phyloP scores from a whole-genome alignment of 2,888 invertebrate species.

The Busseola fusca region DNA sequence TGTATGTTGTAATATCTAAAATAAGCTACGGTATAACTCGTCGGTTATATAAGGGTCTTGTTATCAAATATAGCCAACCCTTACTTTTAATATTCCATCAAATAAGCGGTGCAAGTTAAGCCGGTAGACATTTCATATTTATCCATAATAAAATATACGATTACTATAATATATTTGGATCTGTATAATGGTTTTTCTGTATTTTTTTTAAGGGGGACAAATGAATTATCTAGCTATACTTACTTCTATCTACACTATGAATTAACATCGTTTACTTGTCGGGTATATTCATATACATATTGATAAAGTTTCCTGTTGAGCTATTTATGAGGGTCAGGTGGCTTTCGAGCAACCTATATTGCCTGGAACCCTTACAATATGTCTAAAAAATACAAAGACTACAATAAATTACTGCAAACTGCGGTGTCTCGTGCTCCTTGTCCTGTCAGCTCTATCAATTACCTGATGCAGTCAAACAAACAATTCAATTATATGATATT shows the following conservation, averaged over 20 bases:
- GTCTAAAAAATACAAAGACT: not conserved
- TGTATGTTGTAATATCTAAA: conserved; percentile 59
- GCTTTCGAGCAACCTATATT: not conserved
- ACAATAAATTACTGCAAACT: not conserved
- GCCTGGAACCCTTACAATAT: not conserved
- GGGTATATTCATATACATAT: not conserved
- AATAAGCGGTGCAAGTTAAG: conserved; percentile 39
- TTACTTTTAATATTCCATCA: conserved; percentile 54
- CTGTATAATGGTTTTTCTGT: conserved; percentile 46
- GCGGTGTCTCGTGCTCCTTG: not conserved
- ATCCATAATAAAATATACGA: conserved; percentile 54
- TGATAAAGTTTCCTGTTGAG: not conserved
- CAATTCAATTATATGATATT: not conserved
- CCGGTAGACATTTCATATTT: conserved; percentile 55
- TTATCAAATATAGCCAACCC: conserved; percentile 35
- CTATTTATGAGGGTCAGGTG: too few species aligned
- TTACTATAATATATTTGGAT: conserved; percentile 50
- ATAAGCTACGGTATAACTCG: conserved; percentile 42
- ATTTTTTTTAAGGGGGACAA: conserved; percentile 41
- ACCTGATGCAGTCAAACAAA: not conserved
- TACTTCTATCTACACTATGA: not conserved
- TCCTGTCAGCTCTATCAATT: not conserved
- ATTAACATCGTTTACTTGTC: conserved; percentile 23
- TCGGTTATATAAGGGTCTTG: conserved; percentile 29
- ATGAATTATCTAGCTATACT: conserved; percentile 1